Conservation (phyloP, 2,888 invertebrate species). For the Xylocampa areola region DNA sequence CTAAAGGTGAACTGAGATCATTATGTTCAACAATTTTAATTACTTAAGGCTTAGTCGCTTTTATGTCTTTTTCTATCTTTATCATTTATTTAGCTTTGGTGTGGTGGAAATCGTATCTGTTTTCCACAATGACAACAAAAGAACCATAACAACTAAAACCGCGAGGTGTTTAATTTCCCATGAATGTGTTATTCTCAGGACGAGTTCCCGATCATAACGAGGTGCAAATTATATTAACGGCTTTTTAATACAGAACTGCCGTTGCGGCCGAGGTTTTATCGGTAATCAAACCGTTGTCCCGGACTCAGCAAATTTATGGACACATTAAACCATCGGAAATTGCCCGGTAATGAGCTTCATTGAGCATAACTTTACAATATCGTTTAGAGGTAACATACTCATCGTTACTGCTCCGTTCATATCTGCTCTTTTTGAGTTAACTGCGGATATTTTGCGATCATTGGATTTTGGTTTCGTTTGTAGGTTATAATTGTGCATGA, state of each 20-base stretch:
- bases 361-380: constrained; percentile 60
- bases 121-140: background rate
- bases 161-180: constrained; percentile 47
- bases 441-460: background rate
- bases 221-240: constrained; percentile 79
- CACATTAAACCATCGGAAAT: constrained; percentile 72
- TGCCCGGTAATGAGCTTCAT: constrained; percentile 67
- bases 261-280: constrained; percentile 75
- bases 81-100: background rate
- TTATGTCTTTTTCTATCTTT: too few species aligned
- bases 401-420: constrained; percentile 22
- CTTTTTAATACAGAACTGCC: constrained; percentile 74
- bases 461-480: background rate
- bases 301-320: constrained; percentile 72
- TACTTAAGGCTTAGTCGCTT: too few species aligned
- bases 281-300: constrained; percentile 76
- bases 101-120: too few species aligned
- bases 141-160: background rate
- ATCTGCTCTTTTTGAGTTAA: constrained; percentile 22
- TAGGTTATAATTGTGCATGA: background rate
- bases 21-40: background rate
- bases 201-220: constrained; percentile 67
- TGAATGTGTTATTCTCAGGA: constrained; percentile 56
- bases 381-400: constrained; percentile 53
- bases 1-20: too few species aligned